phyloP scores from a whole-genome alignment of 2,113 vertebrate genomes.

The Centrocercus urophasianus region DNA sequence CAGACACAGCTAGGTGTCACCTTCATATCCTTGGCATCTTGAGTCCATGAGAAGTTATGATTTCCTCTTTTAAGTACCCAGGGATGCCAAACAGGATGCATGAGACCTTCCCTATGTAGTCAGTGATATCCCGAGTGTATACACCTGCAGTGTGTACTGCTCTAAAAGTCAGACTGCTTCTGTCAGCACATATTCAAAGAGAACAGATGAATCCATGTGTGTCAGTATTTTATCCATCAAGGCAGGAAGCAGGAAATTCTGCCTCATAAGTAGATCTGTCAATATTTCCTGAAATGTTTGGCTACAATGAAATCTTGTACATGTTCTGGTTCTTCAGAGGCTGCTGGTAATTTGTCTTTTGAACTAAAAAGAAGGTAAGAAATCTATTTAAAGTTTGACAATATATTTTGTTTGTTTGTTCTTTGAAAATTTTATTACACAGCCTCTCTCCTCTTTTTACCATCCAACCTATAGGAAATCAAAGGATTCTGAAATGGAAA shows the following conservation, averaged over 20 bases:
- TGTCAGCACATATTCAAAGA: conserved; percentile 66
- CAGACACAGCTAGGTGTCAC: not conserved
- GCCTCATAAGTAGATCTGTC: conserved; percentile 58
- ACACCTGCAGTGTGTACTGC: conserved; percentile 29
- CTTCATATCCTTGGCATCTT: not conserved
- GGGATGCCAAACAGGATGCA: conserved; percentile 46
- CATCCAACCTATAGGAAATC: conserved; percentile 14
- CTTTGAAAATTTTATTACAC: conserved; percentile 31
- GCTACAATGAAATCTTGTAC: conserved; percentile 21
- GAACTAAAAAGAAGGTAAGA: conserved; percentile 41
- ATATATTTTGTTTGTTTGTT: not conserved
- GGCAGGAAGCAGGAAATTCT: conserved; percentile 75
- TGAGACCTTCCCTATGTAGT: conserved; percentile 15
- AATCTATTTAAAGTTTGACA: not conserved
- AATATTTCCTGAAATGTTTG: conserved; percentile 69
- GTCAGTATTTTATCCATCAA: conserved; percentile 56
- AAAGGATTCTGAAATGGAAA: conserved; percentile 36
- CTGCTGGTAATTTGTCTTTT: not conserved
- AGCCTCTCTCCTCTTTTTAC: not conserved
- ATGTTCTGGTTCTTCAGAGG: conserved; percentile 22
- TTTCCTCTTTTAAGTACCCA: conserved; percentile 2
- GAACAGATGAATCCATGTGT: conserved; percentile 48
- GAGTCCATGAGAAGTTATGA: not conserved
- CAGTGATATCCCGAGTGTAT: conserved; percentile 25
- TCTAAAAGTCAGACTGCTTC: conserved; percentile 49